Evolutionary conservation across 2,113 vertebrate genomes (phyloP).

Genomic region (Actenoides lindsayi): DNA sequence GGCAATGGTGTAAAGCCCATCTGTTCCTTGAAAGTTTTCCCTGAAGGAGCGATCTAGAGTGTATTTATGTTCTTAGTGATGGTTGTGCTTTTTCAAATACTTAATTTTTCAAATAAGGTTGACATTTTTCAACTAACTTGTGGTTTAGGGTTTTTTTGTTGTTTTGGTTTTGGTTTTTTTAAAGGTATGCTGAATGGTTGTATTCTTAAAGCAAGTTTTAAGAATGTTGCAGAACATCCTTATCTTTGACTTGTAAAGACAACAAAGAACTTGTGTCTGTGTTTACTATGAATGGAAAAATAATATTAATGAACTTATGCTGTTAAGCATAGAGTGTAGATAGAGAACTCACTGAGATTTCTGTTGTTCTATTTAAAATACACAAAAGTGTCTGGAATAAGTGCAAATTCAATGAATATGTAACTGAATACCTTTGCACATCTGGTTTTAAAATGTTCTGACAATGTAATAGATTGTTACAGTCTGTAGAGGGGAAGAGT

Average conservation of each 20-base stretch:
- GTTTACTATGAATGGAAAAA: background rate
- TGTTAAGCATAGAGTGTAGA: background rate
- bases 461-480: background rate
- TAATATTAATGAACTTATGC: background rate
- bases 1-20: slow-evolving; percentile 68
- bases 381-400: background rate
- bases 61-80: slow-evolving; percentile 51
- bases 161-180: background rate
- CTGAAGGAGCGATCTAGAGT: slow-evolving; percentile 31
- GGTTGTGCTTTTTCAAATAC: slow-evolving; percentile 31
- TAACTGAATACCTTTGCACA: background rate
- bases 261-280: background rate
- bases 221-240: background rate
- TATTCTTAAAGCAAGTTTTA: background rate
- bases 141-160: background rate
- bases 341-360: background rate
- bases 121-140: slow-evolving; percentile 5
- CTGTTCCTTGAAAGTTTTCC: slow-evolving; percentile 61
- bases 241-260: background rate
- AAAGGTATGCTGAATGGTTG: background rate
- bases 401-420: background rate
- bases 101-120: slow-evolving; percentile 9
- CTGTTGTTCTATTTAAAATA: background rate
- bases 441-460: background rate
- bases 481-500: background rate